These are phyloP conservation scores for Synergus japonicus DNA, from an alignment of 2,888 invertebrate species.

Conservation along the genomic window DNA sequence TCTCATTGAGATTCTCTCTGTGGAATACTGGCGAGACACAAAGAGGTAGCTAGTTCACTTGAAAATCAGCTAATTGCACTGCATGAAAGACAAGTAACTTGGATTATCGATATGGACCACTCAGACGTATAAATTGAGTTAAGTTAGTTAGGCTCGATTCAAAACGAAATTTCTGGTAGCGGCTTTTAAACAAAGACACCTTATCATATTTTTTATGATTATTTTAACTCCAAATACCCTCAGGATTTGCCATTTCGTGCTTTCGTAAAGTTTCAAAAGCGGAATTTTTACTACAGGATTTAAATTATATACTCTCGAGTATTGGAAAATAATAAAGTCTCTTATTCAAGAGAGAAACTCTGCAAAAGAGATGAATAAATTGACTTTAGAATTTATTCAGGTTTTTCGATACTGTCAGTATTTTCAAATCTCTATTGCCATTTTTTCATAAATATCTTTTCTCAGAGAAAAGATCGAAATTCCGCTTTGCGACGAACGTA, in stretches of 20 bases:
- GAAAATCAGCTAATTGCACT: slow-evolving; percentile 42
- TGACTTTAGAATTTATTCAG: slow-evolving; percentile 16
- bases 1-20: slow-evolving; percentile 28
- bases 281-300: not conserved
- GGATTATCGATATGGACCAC: slow-evolving; percentile 70
- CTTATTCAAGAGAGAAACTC: slow-evolving; percentile 3
- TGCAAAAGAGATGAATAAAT: slow-evolving; percentile 21
- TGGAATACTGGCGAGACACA: not conserved
- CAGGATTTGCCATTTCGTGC: not conserved
- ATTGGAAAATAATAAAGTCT: slow-evolving; percentile 26
- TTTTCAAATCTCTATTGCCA: slow-evolving; percentile 24
- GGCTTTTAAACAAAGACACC: not conserved
- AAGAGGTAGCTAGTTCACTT: slow-evolving; percentile 19
- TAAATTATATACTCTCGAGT: not conserved
- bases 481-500: slow-evolving; percentile 16
- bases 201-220: not conserved
- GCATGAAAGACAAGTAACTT: slow-evolving; percentile 65
- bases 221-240: not conserved
- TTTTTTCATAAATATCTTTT: slow-evolving; percentile 9
- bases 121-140: slow-evolving; percentile 67
- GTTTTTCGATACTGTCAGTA: slow-evolving; percentile 4
- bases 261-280: not conserved
- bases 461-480: slow-evolving; percentile 25
- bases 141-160: slow-evolving; percentile 70
- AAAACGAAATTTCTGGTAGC: slow-evolving; percentile 16